A percentile compares a stretch with the other conserved stretches of the same genome.
Evolutionary conservation across 2,113 vertebrate genomes (phyloP).

Genomic region (Calidris pugnax): DNA sequence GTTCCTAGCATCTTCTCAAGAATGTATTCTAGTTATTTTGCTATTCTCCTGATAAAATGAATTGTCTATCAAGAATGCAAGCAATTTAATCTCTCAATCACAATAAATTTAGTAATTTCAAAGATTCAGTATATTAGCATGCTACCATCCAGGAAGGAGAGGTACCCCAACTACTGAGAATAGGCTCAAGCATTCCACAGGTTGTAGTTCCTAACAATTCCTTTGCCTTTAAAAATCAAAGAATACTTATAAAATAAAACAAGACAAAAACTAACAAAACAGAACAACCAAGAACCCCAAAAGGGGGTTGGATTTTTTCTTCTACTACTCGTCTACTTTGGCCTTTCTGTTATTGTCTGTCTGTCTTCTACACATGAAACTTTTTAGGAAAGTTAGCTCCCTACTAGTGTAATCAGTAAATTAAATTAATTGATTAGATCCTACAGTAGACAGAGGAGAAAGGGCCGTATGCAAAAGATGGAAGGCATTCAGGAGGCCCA

Average conservation of each 20-base stretch:
- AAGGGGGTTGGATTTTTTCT: background rate
- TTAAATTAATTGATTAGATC: background rate
- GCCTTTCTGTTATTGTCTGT: background rate
- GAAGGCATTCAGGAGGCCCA: background rate
- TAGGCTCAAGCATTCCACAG: background rate
- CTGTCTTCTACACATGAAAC: background rate
- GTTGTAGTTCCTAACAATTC: background rate
- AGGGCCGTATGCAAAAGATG: accelerated
- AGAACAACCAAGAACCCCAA: background rate
- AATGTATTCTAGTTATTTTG: background rate
- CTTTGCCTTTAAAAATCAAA: background rate
- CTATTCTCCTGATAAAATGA: background rate
- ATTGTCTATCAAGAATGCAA: background rate
- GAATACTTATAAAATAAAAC: background rate
- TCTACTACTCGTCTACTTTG: background rate
- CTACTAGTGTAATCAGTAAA: background rate
- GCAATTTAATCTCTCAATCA: background rate
- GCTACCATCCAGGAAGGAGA: background rate
- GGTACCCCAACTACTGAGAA: background rate
- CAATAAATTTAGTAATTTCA: background rate
- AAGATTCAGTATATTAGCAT: background rate
- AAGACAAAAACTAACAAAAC: background rate
- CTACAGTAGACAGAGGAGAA: background rate
- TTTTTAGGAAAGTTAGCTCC: background rate
- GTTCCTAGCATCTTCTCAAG: background rate